Evolutionary conservation across 2,888 invertebrate genomes (phyloP), one percentile per base, ranked within the genome.

Genomic region (Phymatocera aterrima): DNA sequence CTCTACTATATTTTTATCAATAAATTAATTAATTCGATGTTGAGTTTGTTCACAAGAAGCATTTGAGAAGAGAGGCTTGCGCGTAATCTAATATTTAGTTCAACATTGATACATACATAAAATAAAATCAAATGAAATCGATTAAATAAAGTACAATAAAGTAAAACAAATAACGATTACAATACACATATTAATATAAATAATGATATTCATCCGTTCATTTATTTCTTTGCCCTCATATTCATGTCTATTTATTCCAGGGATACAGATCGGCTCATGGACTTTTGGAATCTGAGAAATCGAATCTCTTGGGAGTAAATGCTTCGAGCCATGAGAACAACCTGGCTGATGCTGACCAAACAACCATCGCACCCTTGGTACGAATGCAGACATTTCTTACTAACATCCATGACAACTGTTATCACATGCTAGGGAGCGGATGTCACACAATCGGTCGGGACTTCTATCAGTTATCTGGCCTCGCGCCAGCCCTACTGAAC

Each of bases 341-440:
- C 80, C 68, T 90, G 82, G 82, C 88, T 70, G 87, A 88, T 74
- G 90, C 92, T 15, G 92, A 92, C 80, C 90, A 91, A 68, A 91
- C 92, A 3, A 91, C 92, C 12, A 92, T 92, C 24, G 85, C 88
- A 10, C 94, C 96, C 0, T 91, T 95, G 72, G 95, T 96, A 82
- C 93, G 96, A 84, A 97, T 97, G 96, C 97, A 98, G 88, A 93
- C 94, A 80, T 97, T 96, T 90, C 91, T 98, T 79, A 94, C 94
- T 74, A 93, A 94, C 72, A 92, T 97, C 70, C 96, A 96, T 86
- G 97, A 98, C 82, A 94, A 94, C 83, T 96, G 97, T 86, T 96
- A 95, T 86, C 95, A 96, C 86, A 93, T 96, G 91, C 92, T 97
- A 86, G 96, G 96, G 31, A 90, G 90, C 54, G 88, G 86, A 64